Evolutionary conservation across 2,113 vertebrate species (phyloP), one percentile per base, ranked within the genome.

Genomic region (Charadrius vociferus): DNA sequence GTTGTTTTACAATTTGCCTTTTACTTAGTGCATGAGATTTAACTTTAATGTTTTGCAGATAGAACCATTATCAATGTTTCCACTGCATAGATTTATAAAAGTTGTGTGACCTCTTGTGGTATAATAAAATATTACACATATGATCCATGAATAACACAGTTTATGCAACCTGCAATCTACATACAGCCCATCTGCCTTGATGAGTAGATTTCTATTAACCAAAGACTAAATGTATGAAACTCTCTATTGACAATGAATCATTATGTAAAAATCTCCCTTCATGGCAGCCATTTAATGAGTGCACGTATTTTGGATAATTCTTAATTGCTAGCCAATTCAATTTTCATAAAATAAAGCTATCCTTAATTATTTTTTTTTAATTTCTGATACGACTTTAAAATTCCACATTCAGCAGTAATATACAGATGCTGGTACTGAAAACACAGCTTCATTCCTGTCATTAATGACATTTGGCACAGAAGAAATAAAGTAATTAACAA

Each of bases 61-160:
- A 67, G 73, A 92, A 73, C 18, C 18, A 30, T 37, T 65, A 70
- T 21, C 19, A n/a, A 10, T 29, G 90, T 92, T 79, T 55, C 52
- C 26, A 47, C 23, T 21, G 67, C 34, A 9, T 16, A 68, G 86
- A 97, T 98, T 93, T 96, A 56, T 90, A 93, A 96, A 93, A 92
- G 41, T 49, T 91, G 78, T 96, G 3, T 95, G 98, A 97, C 98
- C 96, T 86, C 98, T 97, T 75, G 96, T 98, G 98, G 97, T 75
- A 1, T 3, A 94, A 81, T 37, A 82, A 81, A 96, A 97, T 93
- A 98, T 66, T 96, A 68, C 97, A 97, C 6, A 8, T 22, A 37
- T 39, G 58, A 90, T 61, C 86, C 7, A 22, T 7, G 26, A 3
- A 11, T 36, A 65, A 30, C 6, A 11, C 24, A 12, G 5, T 63